These are phyloP conservation scores for Gobionotothen gibberifrons DNA, from an alignment of 2,797 vertebrate genomes.

Conservation along the genomic window DNA sequence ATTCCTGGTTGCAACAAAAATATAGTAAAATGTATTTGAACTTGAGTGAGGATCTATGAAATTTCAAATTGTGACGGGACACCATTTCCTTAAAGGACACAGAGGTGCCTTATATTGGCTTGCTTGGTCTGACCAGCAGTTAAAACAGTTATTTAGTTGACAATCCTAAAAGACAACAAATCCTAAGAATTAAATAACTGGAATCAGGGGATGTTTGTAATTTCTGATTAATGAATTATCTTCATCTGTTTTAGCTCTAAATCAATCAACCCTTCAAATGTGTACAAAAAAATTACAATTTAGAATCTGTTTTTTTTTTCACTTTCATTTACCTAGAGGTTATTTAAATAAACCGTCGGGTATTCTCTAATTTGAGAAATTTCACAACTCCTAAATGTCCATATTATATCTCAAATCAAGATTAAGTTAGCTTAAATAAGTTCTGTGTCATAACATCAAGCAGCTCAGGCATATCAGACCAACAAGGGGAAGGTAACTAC, in stretches of 20 bases:
- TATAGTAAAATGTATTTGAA: background rate
- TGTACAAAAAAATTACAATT: background rate
- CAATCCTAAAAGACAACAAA: background rate
- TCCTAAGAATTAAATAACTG: background rate
- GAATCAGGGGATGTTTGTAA: no score
- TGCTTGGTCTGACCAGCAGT: background rate
- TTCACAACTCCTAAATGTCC: background rate
- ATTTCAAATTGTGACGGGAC: background rate
- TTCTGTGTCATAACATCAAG: background rate
- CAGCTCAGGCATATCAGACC: background rate
- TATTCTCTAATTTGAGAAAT: background rate
- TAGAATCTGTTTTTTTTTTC: background rate
- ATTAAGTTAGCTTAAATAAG: no score
- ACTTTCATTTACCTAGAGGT: background rate
- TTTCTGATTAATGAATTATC: no score
- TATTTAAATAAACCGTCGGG: background rate
- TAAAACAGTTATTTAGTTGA: background rate
- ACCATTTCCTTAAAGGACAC: background rate
- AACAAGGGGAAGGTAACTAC: background rate
- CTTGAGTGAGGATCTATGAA: background rate
- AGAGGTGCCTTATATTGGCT: background rate
- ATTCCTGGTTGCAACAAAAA: background rate
- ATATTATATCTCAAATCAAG: background rate
- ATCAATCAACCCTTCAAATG: background rate
- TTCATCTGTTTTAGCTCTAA: background rate